Evolutionary conservation across 1,140 invertebrate species (phyloP), one percentile per base, ranked within the genome.

Genomic region (Triops cancriformis): DNA sequence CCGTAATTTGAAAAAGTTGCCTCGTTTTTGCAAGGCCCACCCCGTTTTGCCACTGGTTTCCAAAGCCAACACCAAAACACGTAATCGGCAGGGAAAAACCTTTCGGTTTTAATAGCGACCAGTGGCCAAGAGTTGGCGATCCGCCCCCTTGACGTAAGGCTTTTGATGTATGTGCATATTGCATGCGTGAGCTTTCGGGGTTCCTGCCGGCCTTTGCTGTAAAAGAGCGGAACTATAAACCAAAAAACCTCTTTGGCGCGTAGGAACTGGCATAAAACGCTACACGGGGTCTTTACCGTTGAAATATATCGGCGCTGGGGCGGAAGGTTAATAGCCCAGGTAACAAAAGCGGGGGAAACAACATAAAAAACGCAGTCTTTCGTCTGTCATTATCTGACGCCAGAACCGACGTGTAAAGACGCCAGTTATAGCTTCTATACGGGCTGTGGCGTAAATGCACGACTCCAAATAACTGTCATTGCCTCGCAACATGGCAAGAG

Each of bases 391-490:
- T 64, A 64, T 64, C 51, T 64, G 51, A 64, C 51, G 51, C 51
- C 51, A 64, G n/a, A 64, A 64, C 51, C 51, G 51, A 64, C 51
- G 51, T 64, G 51, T 64, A 64, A 64, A 64, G 51, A 64, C 51
- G 51, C 51, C 51, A 64, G 51, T 64, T 64, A 64, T 64, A 14
- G 51, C 51, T 64, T 64, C 51, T 64, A 64, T 64, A 64, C 51
- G 51, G 51, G 51, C 51, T 64, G 51, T 64, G 51, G 51, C 51
- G 51, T 64, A 64, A 64, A 64, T 64, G 51, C 51, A 64, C 51
- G 51, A 64, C 51, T 64, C 51, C 51, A 64, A 64, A 64, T 64
- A 64, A 64, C 51, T 64, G 51, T 64, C 51, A 64, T 64, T 64
- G 51, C 51, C 51, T 64, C 51, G 23, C 51, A 23, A 64, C 51